A percentile compares a stretch with the other conserved stretches of the same genome.
Conservation (phyloP, 2,888 invertebrate species). For the Carabus problematicus region DNA sequence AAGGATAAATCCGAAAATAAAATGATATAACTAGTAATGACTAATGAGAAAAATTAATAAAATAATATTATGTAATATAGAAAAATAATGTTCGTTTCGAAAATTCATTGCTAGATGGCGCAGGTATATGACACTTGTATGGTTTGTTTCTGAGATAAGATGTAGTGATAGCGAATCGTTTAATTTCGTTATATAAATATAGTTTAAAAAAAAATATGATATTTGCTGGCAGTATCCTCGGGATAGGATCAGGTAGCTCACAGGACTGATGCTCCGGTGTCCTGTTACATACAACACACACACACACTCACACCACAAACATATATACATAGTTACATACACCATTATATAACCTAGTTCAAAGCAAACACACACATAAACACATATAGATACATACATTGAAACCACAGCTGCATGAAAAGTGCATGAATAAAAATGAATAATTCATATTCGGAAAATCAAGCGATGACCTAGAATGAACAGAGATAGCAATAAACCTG, state of each 20-base stretch:
- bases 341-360: not conserved
- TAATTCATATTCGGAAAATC: slow-evolving; percentile 14
- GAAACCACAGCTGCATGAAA: slow-evolving; percentile 2
- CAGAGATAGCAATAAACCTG: slow-evolving; percentile 1
- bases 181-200: slow-evolving; percentile 56
- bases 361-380: slow-evolving; percentile 17
- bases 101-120: slow-evolving; percentile 47
- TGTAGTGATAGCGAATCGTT: slow-evolving; percentile 53
- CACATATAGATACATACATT: not conserved
- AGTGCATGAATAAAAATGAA: slow-evolving; percentile 19
- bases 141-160: slow-evolving; percentile 44
- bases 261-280: not conserved
- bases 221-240: slow-evolving; percentile 58
- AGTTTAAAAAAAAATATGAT: slow-evolving; percentile 58
- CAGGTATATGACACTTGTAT: not conserved
- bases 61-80: too few species aligned
- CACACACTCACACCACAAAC: not conserved
- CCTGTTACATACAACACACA: not conserved
- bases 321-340: not conserved
- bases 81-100: slow-evolving; percentile 46
- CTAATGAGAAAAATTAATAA: too few species aligned
- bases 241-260: slow-evolving; percentile 43
- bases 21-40: too few species aligned
- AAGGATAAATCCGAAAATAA: too few species aligned
- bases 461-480: slow-evolving; percentile 13